These are phyloP conservation scores for Branchipolynoe longqiensis DNA, from an alignment of 2,888 invertebrate species.

Conservation along the genomic window DNA sequence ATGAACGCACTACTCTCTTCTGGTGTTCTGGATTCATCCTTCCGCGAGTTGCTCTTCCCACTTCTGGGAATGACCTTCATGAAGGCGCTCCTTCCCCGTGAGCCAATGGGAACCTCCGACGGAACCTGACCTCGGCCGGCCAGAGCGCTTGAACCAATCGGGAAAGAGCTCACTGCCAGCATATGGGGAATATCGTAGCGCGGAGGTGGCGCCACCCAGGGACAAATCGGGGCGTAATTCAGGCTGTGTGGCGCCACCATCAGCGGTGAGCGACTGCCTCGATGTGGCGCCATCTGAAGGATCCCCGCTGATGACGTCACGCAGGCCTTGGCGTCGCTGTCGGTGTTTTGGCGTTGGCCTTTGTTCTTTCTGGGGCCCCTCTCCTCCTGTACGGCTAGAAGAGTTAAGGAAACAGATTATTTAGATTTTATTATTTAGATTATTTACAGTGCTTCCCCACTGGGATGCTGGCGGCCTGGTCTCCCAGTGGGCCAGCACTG, in stretches of 20 bases:
- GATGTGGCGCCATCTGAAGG: slow-evolving; percentile 20
- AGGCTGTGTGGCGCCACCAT: neutral
- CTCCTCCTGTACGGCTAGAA: slow-evolving; percentile 91
- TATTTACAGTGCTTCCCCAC: too few species aligned
- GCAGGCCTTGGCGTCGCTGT: neutral
- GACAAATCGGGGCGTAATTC: neutral
- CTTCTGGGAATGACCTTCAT: slow-evolving; percentile 50
- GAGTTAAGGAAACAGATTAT: neutral
- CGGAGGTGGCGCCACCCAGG: neutral
- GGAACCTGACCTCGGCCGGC: neutral
- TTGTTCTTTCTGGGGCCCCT: slow-evolving; percentile 87
- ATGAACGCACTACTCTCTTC: too few species aligned
- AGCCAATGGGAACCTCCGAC: slow-evolving; percentile 38
- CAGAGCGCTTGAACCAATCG: neutral
- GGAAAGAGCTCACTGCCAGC: neutral
- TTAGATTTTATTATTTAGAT: neutral
- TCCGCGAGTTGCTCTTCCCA: neutral
- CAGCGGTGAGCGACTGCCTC: neutral
- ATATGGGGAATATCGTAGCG: neutral
- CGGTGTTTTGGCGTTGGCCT: slow-evolving; percentile 62
- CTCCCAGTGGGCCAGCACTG: too few species aligned
- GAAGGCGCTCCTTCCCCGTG: slow-evolving; percentile 50
- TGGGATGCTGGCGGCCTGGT: too few species aligned
- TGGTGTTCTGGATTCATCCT: neutral
- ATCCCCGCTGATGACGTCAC: slow-evolving; percentile 5